Percentiles rank a stretch among this genome's conserved stretches.
Evolutionary conservation across 2,113 vertebrate species (phyloP).

Genomic region (Cebus imitator): DNA sequence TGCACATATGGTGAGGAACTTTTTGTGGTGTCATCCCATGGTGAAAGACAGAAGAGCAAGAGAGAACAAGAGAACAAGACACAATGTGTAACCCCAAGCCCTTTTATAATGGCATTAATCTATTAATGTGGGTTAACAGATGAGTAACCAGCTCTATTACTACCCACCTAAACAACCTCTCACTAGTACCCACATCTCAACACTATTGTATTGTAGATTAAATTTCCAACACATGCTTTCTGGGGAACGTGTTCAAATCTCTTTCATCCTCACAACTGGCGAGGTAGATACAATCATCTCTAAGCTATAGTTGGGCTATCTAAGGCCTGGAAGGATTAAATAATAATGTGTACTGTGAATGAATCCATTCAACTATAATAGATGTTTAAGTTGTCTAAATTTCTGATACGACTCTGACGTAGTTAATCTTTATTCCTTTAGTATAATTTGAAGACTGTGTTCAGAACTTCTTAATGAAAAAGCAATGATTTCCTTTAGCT

Average conservation of each 20-base stretch:
- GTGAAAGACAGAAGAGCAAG: background rate
- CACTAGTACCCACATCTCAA: background rate
- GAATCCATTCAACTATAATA: background rate
- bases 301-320: background rate
- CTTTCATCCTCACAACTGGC: background rate
- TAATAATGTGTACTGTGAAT: background rate
- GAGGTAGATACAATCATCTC: background rate
- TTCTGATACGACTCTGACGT: background rate
- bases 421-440: background rate
- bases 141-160: background rate
- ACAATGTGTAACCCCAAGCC: background rate
- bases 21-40: background rate
- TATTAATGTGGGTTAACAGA: background rate
- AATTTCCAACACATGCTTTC: background rate
- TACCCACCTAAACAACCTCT: background rate
- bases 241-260: background rate
- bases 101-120: background rate
- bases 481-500: background rate
- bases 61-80: background rate
- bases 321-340: background rate
- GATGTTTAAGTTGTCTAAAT: background rate
- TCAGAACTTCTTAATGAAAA: slow-evolving; percentile 24
- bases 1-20: background rate
- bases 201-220: background rate
- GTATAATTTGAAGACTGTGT: background rate